phyloP scores from a whole-genome alignment of 2,113 vertebrate genomes.

The Colossoma macropomum region DNA sequence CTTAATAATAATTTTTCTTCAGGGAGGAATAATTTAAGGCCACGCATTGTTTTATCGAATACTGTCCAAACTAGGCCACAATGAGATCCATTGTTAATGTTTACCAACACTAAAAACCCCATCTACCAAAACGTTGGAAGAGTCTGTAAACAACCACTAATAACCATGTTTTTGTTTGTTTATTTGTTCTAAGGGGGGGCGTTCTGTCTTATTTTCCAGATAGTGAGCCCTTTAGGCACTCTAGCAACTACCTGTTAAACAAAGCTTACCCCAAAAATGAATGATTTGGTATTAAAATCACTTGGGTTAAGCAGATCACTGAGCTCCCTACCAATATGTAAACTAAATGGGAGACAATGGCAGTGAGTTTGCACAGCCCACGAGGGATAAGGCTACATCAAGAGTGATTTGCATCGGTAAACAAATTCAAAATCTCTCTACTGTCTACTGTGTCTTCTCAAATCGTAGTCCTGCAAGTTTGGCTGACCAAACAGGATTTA shows the following conservation, averaged over 20 bases:
- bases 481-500: background rate
- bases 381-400: background rate
- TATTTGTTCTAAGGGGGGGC: too few relatives aligned
- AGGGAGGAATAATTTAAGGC: too few relatives aligned
- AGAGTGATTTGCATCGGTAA: slow-evolving; percentile 16
- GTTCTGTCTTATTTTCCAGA: background rate
- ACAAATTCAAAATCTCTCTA: background rate
- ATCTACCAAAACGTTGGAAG: too few relatives aligned
- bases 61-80: too few relatives aligned
- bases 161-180: too few relatives aligned
- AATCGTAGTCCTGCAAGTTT: background rate
- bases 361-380: background rate
- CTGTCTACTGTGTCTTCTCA: background rate
- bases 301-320: background rate
- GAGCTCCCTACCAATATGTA: slow-evolving; percentile 11
- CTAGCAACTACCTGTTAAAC: background rate
- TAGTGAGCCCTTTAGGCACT: background rate
- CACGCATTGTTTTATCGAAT: too few relatives aligned
- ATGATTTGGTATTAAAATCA: slow-evolving; percentile 36
- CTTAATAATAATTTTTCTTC: too few relatives aligned
- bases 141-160: too few relatives aligned
- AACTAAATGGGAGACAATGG: background rate
- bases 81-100: too few relatives aligned
- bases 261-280: background rate
- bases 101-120: too few relatives aligned